Evolutionary conservation across 2,888 invertebrate genomes (phyloP).

Genomic region (Calephelis perditalis): DNA sequence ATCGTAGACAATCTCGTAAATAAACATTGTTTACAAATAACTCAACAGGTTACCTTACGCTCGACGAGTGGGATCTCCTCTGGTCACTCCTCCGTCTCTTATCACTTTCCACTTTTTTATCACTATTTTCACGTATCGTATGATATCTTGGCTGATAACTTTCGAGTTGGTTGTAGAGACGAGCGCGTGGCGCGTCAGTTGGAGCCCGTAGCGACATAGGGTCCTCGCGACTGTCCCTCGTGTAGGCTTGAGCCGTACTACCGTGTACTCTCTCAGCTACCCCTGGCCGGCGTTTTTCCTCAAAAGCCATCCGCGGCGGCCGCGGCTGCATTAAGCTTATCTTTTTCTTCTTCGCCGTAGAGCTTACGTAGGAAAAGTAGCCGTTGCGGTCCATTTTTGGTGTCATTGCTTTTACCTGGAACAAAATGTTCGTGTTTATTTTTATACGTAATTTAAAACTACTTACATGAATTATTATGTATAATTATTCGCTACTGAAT

Average conservation of each 20-base stretch:
- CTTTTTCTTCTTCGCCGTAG: constrained; percentile 75
- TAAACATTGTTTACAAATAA: constrained; percentile 13
- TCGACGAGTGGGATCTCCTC: constrained; percentile 45
- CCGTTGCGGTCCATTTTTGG: constrained; percentile 74
- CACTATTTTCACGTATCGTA: constrained; percentile 70
- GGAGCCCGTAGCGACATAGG: constrained; percentile 56
- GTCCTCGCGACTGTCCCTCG: constrained; percentile 50
- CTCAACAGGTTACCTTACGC: constrained; percentile 23
- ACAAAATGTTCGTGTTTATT: neutral
- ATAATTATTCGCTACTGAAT: too few species aligned
- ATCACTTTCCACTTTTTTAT: constrained; percentile 68
- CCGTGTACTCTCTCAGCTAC: constrained; percentile 51
- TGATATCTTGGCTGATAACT: constrained; percentile 74
- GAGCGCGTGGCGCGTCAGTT: constrained; percentile 66
- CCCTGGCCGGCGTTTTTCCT: constrained; percentile 63
- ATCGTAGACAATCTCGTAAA: neutral
- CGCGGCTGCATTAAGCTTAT: constrained; percentile 71
- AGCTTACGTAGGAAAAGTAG: constrained; percentile 69
- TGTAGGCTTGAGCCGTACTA: constrained; percentile 57
- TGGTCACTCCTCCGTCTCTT: constrained; percentile 55
- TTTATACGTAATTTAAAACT: too few species aligned
- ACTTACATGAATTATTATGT: too few species aligned
- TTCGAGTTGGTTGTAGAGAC: constrained; percentile 67
- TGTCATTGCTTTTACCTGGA: constrained; percentile 66
- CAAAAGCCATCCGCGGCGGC: constrained; percentile 68